Percentiles rank a stretch among this genome's conserved stretches.
phyloP scores from a whole-genome alignment of 2,888 invertebrate species.

The Drosophila tanythrix region DNA sequence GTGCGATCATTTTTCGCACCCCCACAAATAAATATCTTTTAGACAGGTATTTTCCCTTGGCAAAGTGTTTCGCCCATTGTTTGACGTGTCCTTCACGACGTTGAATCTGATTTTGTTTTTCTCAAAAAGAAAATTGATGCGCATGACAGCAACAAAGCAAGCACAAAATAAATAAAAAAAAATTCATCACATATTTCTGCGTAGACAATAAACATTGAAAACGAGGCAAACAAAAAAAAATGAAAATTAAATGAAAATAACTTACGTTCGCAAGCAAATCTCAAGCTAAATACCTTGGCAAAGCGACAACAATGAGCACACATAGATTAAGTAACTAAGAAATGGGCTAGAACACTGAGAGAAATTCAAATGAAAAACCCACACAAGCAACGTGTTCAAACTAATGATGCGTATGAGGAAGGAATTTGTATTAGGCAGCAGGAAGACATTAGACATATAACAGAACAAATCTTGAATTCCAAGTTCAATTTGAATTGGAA shows the following conservation, averaged over 20 bases:
- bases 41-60: conserved; percentile 60
- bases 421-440: background rate
- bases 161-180: conserved; percentile 20
- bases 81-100: conserved; percentile 76
- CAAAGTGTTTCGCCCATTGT: conserved; percentile 51
- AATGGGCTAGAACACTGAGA: conserved; percentile 46
- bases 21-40: conserved; percentile 47
- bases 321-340: conserved; percentile 75
- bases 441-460: background rate
- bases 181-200: conserved; percentile 66
- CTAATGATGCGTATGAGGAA: conserved; percentile 18
- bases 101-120: conserved; percentile 54
- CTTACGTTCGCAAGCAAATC: conserved; percentile 64
- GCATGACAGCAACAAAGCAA: conserved; percentile 65
- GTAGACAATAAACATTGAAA: conserved; percentile 69
- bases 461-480: background rate
- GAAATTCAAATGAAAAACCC: conserved; percentile 22
- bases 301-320: conserved; percentile 73
- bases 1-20: conserved; percentile 61
- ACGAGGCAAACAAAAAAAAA: conserved; percentile 48
- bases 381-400: conserved; percentile 9
- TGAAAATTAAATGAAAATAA: conserved; percentile 68
- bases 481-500: background rate
- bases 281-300: conserved; percentile 76
- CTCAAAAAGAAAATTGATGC: conserved; percentile 60